Base-by-base conservation (phyloP, 2,888 invertebrate genomes). In the Acanthoscelides obtectus region DNA sequence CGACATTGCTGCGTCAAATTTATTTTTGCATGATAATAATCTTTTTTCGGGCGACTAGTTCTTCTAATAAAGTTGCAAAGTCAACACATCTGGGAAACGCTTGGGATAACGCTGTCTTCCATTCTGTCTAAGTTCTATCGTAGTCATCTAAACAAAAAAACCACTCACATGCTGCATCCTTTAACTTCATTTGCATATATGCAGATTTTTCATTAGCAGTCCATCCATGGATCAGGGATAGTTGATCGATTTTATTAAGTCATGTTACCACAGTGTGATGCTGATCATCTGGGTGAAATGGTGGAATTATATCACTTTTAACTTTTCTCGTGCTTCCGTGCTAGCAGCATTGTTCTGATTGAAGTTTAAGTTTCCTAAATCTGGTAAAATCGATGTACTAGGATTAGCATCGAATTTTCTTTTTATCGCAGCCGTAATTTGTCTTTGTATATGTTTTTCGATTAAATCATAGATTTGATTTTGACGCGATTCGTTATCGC, bases 21-120 rank as follows among this genome's bases (percentile, higher is more conserved):
- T 77, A 73, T 75, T 78, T 21, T 81, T 68, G 6, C 79, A 70
- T 68, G 81, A 78, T 72, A 82, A 67, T 82, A 83, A 66, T 25
- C 69, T 82, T 82, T 17, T 22, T 77, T 64, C 80, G 73, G 2
- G 71, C 68, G 8, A 81, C 71, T 77, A 82, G 78, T 20, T 74
- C 75, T 72, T 82, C 81, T n/a, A 82, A 72, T 0, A 71, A 65
- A 22, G 79, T 78, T 0, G 79, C 81, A 68, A 72, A 81, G 70
- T 81, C 81, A 0, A 71, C 73, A 0, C 79, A 77, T 65, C 80
- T 74, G 0, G 78, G 79, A 70, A 78, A 79, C 19, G 78, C 79
- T 12, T 68, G 69, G n/a, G 70, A 68, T 19, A 79, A 66, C 0
- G 70, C 72, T 1, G 66, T 22, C 70, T 81, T 82, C 81, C 81